Conservation (phyloP, 2,797 vertebrate species). For the Hylomyscus alleni region DNA sequence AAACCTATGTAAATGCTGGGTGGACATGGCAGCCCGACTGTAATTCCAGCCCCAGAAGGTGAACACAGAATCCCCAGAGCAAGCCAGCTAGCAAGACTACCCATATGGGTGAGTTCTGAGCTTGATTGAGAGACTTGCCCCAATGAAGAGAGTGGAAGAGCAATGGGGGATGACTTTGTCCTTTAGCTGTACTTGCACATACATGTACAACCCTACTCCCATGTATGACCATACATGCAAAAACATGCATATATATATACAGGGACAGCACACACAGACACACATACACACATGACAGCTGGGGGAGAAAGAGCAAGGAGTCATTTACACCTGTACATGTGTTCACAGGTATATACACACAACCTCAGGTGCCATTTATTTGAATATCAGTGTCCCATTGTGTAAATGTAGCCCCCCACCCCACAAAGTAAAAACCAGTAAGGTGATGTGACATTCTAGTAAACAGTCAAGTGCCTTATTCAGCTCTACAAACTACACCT, state of each 20-base stretch:
- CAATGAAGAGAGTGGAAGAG: not conserved
- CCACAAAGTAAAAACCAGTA: conserved; percentile 28
- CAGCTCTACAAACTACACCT: not conserved
- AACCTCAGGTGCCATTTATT: not conserved
- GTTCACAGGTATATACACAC: not conserved
- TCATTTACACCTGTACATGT: not conserved
- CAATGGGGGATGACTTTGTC: not conserved
- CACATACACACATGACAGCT: not conserved
- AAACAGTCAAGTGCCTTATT: not conserved
- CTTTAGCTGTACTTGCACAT: not conserved
- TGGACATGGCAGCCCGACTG: not conserved
- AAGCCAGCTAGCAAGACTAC: not conserved
- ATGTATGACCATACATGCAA: not conserved
- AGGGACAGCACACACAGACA: not conserved
- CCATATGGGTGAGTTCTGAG: not conserved
- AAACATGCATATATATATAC: not conserved
- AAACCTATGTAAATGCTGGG: not conserved
- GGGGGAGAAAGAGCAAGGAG: not conserved
- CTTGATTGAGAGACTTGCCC: not conserved
- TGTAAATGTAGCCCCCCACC: not conserved
- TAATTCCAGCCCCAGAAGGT: not conserved
- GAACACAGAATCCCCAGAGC: not conserved
- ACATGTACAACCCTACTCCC: not conserved
- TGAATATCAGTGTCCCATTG: not conserved
- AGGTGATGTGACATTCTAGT: not conserved